Conservation (phyloP, 2,888 invertebrate species). For the Drosophila macrospina region DNA sequence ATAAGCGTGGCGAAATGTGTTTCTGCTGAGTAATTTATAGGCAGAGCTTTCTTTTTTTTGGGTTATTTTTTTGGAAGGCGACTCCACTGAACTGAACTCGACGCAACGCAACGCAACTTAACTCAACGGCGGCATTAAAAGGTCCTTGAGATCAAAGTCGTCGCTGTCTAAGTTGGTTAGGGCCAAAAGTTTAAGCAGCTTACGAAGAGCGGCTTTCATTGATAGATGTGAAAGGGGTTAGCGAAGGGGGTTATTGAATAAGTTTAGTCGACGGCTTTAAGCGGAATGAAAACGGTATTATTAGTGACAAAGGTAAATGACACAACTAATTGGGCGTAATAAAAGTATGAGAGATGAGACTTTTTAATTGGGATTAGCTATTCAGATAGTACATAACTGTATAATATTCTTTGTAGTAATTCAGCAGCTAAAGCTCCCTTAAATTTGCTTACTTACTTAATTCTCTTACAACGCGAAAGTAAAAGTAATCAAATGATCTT, state of each 20-base stretch:
- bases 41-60: conserved; percentile 39
- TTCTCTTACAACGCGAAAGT: background rate
- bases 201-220: conserved; percentile 32
- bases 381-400: background rate
- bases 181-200: conserved; percentile 67
- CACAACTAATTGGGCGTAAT: conserved; percentile 43
- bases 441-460: background rate
- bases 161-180: conserved; percentile 44
- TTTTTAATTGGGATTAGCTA: background rate
- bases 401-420: no score
- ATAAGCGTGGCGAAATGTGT: conserved; percentile 72
- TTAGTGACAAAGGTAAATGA: conserved; percentile 28
- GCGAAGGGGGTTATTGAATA: conserved; percentile 15
- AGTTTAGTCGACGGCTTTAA: background rate
- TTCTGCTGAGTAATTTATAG: conserved; percentile 76
- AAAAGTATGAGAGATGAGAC: background rate
- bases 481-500: background rate
- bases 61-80: conserved; percentile 23
- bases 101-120: background rate
- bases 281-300: conserved; percentile 7
- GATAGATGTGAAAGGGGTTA: background rate
- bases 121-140: conserved; percentile 54
- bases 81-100: conserved; percentile 19
- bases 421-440: no score
- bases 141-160: conserved; percentile 71